These are phyloP conservation scores for Larimichthys polyactis DNA, from an alignment of 2,113 vertebrate genomes.

Conservation along the genomic window DNA sequence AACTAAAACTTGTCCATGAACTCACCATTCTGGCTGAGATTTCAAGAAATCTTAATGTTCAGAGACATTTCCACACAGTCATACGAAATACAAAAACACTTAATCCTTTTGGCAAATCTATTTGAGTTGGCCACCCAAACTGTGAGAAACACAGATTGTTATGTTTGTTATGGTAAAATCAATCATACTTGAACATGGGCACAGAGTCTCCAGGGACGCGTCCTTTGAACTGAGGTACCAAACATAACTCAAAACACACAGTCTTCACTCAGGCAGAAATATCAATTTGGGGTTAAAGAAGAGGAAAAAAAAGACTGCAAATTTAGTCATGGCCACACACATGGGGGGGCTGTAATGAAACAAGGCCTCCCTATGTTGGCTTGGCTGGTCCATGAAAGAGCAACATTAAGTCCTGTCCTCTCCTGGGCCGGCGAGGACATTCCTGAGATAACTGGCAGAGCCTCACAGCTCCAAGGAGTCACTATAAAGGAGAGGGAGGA, in stretches of 20 bases:
- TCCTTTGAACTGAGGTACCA: constrained; percentile 1
- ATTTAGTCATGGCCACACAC: constrained; percentile 43
- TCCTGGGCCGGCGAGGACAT: constrained; percentile 72
- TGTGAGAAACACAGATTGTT: not conserved
- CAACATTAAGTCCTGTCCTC: constrained; percentile 67
- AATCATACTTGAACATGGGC: not conserved
- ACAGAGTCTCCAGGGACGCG: not conserved
- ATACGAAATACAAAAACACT: too few relatives aligned
- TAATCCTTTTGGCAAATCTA: not conserved
- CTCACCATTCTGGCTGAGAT: not conserved
- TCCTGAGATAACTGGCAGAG: constrained; percentile 81
- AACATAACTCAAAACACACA: constrained; percentile 9
- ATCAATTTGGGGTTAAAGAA: constrained; percentile 21
- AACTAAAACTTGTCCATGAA: not conserved
- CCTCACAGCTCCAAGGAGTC: constrained; percentile 65
- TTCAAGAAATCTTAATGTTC: not conserved
- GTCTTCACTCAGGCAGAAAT: constrained; percentile 47
- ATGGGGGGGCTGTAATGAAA: constrained; percentile 41
- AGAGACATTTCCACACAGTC: not conserved
- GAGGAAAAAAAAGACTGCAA: constrained; percentile 30
- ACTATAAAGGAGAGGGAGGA: constrained; percentile 36
- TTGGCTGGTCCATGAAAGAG: constrained; percentile 63
- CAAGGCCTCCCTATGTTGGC: constrained; percentile 68
- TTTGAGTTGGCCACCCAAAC: not conserved
- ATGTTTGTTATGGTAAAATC: not conserved